Conservation (phyloP, 2,113 vertebrate genomes). For the Anser brachyrhynchus region DNA sequence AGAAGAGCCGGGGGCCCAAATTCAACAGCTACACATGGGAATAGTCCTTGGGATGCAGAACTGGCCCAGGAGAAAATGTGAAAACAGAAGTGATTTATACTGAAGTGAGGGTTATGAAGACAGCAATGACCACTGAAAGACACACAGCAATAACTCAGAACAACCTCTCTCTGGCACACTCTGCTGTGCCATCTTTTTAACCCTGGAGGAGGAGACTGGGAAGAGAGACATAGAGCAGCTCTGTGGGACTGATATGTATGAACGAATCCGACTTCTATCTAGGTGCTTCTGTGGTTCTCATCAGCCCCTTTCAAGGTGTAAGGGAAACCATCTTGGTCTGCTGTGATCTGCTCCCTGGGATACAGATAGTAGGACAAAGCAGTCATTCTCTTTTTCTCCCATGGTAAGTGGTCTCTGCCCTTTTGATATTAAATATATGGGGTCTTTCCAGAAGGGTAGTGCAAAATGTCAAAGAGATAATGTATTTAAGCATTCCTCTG, state of each 20-base stretch:
- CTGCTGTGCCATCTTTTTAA: slow-evolving; percentile 51
- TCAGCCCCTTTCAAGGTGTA: slow-evolving; percentile 35
- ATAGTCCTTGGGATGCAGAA: slow-evolving; percentile 1
- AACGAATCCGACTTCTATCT: slow-evolving; percentile 45
- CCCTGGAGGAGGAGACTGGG: slow-evolving; percentile 40
- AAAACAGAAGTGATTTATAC: slow-evolving; percentile 50
- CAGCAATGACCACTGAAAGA: slow-evolving; percentile 41
- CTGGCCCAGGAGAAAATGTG: slow-evolving; percentile 16
- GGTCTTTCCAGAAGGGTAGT: slow-evolving; percentile 62
- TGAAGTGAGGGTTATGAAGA: slow-evolving; percentile 39
- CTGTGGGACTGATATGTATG: slow-evolving; percentile 32
- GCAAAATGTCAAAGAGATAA: slow-evolving; percentile 48
- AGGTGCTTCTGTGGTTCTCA: slow-evolving; percentile 53
- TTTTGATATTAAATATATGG: slow-evolving; percentile 68
- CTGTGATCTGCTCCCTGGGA: slow-evolving; percentile 59
- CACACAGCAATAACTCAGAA: slow-evolving; percentile 47
- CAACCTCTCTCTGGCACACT: slow-evolving; percentile 7
- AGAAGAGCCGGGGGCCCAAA: neutral
- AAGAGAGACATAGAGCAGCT: slow-evolving; percentile 47
- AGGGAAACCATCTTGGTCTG: slow-evolving; percentile 38
- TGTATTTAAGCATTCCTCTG: slow-evolving; percentile 65
- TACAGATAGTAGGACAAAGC: slow-evolving; percentile 54
- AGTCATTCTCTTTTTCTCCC: slow-evolving; percentile 61
- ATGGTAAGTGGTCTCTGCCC: slow-evolving; percentile 66
- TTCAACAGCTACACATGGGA: slow-evolving; percentile 22